Base-by-base conservation (phyloP, 1,140 invertebrate species). In the Pseudomyrmex gracilis region DNA sequence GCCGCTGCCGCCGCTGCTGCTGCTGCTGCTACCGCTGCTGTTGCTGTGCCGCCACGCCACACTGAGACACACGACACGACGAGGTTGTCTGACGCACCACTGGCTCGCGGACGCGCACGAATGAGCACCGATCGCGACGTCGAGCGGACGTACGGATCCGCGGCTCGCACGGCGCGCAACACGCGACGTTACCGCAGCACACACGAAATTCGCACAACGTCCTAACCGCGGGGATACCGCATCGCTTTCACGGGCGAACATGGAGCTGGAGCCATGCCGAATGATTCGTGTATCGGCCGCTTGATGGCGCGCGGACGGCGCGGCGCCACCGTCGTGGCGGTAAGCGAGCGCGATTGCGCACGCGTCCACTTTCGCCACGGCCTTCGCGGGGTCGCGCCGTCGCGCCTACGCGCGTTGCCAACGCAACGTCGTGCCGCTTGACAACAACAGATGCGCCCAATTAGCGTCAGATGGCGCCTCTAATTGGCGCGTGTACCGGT, bases 191-290 rank as follows among this genome's bases (percentile, higher is more conserved):
- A 84, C 87, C 84, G 71, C 87, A 85, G 80, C 85, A 89, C 85
- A 90, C 85, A 91, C 90, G 87, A 91, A 82, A 91, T 88, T 90
- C 90, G 90, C 88, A 92, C 90, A 58, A 70, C 76, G 90, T 90
- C 91, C 91, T 92, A 91, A 91, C 90, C 91, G 91, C 91, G 91
- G 91, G 87, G 87, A 92, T 87, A 92, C 91, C 91, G 91, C 91
- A 92, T 92, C 90, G 90, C 91, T 91, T 92, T 92, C 91, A 91
- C 91, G 90, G 90, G 88, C 89, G 83, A 92, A 92, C 91, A 92
- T 91, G 91, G 91, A 91, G 91, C 90, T 88, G 84, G 88, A 90
- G 91, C 90, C 90, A 92, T 92, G 91, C 86, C 85, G 86, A 87
- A 64, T 92, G 82, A 45, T 92, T 91, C 34, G 13, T 47, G 58